Evolutionary conservation across 2,797 vertebrate genomes (phyloP).

Genomic region (Melanotaenia trifasciata): DNA sequence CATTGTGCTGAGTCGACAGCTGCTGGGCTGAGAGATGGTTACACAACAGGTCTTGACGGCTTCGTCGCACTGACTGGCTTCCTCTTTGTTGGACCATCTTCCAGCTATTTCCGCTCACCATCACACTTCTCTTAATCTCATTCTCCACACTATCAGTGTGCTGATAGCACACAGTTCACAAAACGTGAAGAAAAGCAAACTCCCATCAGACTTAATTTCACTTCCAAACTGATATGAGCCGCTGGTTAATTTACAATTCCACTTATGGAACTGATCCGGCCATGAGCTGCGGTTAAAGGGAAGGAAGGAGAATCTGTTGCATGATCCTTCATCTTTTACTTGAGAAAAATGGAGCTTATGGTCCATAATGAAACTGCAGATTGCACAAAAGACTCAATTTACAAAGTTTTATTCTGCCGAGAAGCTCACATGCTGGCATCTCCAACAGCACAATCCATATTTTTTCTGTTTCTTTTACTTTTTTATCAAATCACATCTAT

Average conservation of each 20-base stretch:
- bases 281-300: slow-evolving; percentile 16
- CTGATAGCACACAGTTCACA: slow-evolving; percentile 41
- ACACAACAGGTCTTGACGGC: slow-evolving; percentile 51
- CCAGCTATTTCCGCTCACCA: slow-evolving; percentile 51
- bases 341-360: not conserved
- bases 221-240: slow-evolving; percentile 53
- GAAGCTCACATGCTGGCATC: not conserved
- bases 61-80: slow-evolving; percentile 53
- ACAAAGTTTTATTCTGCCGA: not conserved
- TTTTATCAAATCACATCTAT: not conserved
- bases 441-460: not conserved
- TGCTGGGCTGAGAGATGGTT: slow-evolving; percentile 64
- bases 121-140: slow-evolving; percentile 69
- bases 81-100: slow-evolving; percentile 49
- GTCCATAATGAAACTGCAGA: not conserved
- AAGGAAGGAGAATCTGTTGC: slow-evolving; percentile 10
- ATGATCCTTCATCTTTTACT: slow-evolving; percentile 6
- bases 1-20: slow-evolving; percentile 67
- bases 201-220: slow-evolving; percentile 37
- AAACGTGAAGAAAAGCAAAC: slow-evolving; percentile 42
- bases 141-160: slow-evolving; percentile 49
- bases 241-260: slow-evolving; percentile 37
- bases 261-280: slow-evolving; percentile 21
- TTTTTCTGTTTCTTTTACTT: not conserved
- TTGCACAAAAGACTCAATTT: not conserved